These are phyloP conservation scores for Drosophila diplacantha DNA, from an alignment of 2,888 invertebrate genomes.

Conservation along the genomic window DNA sequence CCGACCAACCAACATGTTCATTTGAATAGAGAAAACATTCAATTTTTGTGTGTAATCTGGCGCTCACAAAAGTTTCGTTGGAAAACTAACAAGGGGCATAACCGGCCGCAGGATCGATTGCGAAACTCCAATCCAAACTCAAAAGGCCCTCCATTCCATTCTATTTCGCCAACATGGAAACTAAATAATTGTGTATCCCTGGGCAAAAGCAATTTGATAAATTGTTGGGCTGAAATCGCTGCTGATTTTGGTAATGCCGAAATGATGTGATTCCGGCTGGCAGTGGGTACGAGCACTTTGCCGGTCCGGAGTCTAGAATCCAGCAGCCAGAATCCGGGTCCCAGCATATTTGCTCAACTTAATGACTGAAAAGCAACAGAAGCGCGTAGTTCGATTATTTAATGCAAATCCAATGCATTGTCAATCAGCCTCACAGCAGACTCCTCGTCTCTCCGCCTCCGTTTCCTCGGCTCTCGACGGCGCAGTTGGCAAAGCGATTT, in stretches of 20 bases:
- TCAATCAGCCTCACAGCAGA: slow-evolving; percentile 49
- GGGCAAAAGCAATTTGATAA: slow-evolving; percentile 41
- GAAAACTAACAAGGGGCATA: slow-evolving; percentile 15
- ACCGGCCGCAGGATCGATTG: slow-evolving; percentile 46
- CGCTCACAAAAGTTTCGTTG: slow-evolving; percentile 31
- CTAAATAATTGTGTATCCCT: slow-evolving; percentile 39
- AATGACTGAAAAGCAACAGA: slow-evolving; percentile 47
- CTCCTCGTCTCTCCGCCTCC: slow-evolving; percentile 15
- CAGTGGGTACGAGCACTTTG: slow-evolving; percentile 10
- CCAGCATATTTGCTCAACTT: slow-evolving; percentile 47
- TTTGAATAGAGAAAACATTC: slow-evolving; percentile 19
- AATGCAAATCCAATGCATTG: slow-evolving; percentile 66
- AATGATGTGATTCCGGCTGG: slow-evolving; percentile 20
- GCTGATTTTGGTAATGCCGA: slow-evolving; percentile 6
- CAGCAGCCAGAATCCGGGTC: slow-evolving; percentile 6
- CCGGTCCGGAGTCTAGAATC: slow-evolving; percentile 6
- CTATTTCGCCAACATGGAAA: slow-evolving; percentile 8
- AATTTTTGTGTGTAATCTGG: slow-evolving; percentile 6
- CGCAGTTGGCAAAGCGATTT: slow-evolving; percentile 60
- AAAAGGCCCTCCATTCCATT: slow-evolving; percentile 3
- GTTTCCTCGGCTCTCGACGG: slow-evolving; percentile 11
- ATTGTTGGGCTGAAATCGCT: slow-evolving; percentile 20
- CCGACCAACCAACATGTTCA: slow-evolving; percentile 10
- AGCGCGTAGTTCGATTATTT: slow-evolving; percentile 59
- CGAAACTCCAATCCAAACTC: slow-evolving; percentile 23